Percentiles rank a stretch among this genome's conserved stretches.
These are phyloP conservation scores for Rhodophaea formosa DNA, from an alignment of 2,888 invertebrate genomes.

Conservation along the genomic window DNA sequence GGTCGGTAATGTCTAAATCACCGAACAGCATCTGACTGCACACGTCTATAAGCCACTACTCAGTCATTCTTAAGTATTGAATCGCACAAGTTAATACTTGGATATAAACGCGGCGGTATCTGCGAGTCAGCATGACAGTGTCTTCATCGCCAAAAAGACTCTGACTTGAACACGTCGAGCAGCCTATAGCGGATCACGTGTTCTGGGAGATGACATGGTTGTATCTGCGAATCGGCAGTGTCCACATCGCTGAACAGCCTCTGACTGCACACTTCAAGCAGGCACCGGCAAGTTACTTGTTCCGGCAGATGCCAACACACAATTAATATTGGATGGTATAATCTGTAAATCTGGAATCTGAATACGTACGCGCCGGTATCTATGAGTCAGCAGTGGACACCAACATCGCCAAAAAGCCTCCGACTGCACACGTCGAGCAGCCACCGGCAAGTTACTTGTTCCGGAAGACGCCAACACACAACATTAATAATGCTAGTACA, in stretches of 20 bases:
- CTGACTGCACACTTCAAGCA: slow-evolving; percentile 83
- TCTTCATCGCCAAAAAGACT: slow-evolving; percentile 68
- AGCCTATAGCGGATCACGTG: slow-evolving; percentile 85
- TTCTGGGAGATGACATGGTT: slow-evolving; percentile 58
- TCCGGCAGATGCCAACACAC: too few relatives aligned
- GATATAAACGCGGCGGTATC: slow-evolving; percentile 68
- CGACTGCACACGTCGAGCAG: slow-evolving; percentile 83
- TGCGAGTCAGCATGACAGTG: slow-evolving; percentile 66
- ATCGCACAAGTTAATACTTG: too few relatives aligned
- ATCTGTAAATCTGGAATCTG: too few relatives aligned
- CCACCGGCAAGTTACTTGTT: slow-evolving; percentile 82
- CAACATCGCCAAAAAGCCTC: slow-evolving; percentile 65
- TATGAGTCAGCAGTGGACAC: slow-evolving; percentile 53
- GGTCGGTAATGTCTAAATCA: too few relatives aligned
- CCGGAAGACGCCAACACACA: too few relatives aligned
- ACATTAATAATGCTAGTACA: too few relatives aligned
- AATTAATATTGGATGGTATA: too few relatives aligned
- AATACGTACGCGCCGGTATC: slow-evolving; percentile 71
- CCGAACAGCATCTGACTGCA: slow-evolving; percentile 80
- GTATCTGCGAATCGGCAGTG: slow-evolving; percentile 17
- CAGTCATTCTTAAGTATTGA: too few relatives aligned
- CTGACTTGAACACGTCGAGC: slow-evolving; percentile 82
- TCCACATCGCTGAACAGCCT: slow-evolving; percentile 68
- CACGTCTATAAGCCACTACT: slow-evolving; percentile 81
- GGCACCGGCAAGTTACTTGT: slow-evolving; percentile 82